Evolutionary conservation across 1,140 invertebrate genomes (phyloP).

Genomic region (Eumeta japonica): DNA sequence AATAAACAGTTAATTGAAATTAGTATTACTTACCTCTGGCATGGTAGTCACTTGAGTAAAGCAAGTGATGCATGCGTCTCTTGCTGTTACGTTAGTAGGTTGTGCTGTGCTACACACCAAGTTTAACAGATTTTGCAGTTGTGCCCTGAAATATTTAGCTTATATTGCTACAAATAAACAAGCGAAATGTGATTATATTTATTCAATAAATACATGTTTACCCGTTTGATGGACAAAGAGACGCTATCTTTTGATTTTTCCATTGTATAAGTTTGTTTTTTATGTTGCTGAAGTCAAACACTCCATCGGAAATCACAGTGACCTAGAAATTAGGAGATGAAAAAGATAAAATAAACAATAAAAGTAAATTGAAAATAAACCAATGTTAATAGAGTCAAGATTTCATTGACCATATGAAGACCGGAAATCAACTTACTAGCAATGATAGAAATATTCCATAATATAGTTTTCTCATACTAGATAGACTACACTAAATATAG

Average conservation of each 20-base stretch:
- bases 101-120: slow-evolving; percentile 58
- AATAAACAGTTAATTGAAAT: no score
- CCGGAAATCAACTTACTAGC: slow-evolving; percentile 25
- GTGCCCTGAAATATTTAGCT: slow-evolving; percentile 27
- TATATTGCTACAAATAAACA: background rate
- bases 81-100: slow-evolving; percentile 48
- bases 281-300: slow-evolving; percentile 43
- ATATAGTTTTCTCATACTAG: slow-evolving; percentile 17
- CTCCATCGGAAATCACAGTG: slow-evolving; percentile 30
- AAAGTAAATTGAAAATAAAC: background rate
- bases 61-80: slow-evolving; percentile 56
- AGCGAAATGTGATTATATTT: slow-evolving; percentile 2
- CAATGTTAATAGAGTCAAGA: no score
- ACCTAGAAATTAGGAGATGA: background rate
- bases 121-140: slow-evolving; percentile 53
- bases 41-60: slow-evolving; percentile 51
- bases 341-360: background rate
- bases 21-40: slow-evolving; percentile 32
- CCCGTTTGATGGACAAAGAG: slow-evolving; percentile 47
- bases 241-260: slow-evolving; percentile 47
- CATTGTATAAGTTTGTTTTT: slow-evolving; percentile 52
- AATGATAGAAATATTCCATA: slow-evolving; percentile 20
- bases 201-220: slow-evolving; percentile 14
- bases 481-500: no score
- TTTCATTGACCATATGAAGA: no score